Evolutionary conservation across 35 echinoderm and acorn worm genomes (phyloP), one percentile per base, ranked within the genome.

Genomic region (Antedon bifida): DNA sequence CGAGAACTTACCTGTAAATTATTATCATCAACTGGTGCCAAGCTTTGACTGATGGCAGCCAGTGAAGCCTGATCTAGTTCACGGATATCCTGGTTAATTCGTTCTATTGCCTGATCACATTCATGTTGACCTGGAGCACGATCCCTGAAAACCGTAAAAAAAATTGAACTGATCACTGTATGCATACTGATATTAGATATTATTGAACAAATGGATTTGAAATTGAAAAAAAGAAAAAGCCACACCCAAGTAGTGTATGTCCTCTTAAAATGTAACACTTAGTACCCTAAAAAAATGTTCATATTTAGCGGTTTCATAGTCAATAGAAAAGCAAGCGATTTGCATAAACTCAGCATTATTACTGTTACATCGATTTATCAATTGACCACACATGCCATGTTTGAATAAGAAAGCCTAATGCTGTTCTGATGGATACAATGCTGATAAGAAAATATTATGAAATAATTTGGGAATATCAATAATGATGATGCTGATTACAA

Each of bases 71-170:
- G 88, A 45, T 92, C 90, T 36, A 92, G 76, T 35, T 91, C 89
- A 75, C 89, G 83, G 28, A 97, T 90, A 3, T 87, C 88, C 55
- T 91, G 81, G 78, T 97, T 97, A 44, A 97, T 91, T 36, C 86
- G 86, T 11, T 92, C 84, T 36, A 97, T 97, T 36, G 93, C 90
- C 38, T 97, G 87, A 56, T 97, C 93, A 87, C 93, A 97, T 86
- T 91, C 93, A 28, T 82, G 74, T 85, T 97, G 93, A 5, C 93
- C 93, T 74, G 93, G 93, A n/a, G 93, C 93, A 76, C 87, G 90
- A 44, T 97, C 93, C 84, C 93, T 97, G 90, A 75, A 79, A 28
- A 82, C 36, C 11, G 1, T 80, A 88, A 51, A 39, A 10, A 31
- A 46, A 5, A 26, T 42, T 42, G 38, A 14, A 14, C 38, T n/a